Conservation (phyloP, 2,888 invertebrate genomes). For the Leptinotarsa tumamoca region DNA sequence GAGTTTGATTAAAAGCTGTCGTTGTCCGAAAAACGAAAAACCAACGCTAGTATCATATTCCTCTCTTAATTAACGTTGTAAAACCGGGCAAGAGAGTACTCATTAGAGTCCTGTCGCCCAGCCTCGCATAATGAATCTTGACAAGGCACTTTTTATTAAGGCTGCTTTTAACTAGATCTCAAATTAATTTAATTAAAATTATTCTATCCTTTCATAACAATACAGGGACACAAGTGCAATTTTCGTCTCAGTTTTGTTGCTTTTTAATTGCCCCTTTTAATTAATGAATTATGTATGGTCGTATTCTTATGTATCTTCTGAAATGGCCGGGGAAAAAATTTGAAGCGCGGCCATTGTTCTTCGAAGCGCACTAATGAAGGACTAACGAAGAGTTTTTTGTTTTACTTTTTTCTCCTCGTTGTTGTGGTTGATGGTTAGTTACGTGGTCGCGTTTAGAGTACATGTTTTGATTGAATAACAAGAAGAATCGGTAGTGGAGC, state of each 20-base stretch:
- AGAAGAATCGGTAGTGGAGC: background rate
- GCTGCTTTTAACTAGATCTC: slow-evolving; percentile 64
- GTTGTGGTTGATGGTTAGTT: slow-evolving; percentile 29
- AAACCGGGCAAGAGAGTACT: slow-evolving; percentile 64
- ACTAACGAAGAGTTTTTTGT: slow-evolving; percentile 20
- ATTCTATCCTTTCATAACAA: slow-evolving; percentile 57
- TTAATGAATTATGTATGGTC: slow-evolving; percentile 54
- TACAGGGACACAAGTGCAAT: slow-evolving; percentile 47
- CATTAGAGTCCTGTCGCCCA: slow-evolving; percentile 66
- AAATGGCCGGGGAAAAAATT: slow-evolving; percentile 24
- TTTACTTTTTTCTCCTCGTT: slow-evolving; percentile 12
- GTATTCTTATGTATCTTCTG: slow-evolving; percentile 36
- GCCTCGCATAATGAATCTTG: slow-evolving; percentile 66
- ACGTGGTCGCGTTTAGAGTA: slow-evolving; percentile 27
- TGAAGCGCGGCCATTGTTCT: slow-evolving; percentile 24
- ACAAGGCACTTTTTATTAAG: slow-evolving; percentile 65
- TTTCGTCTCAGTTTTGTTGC: slow-evolving; percentile 54
- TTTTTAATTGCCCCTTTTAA: slow-evolving; percentile 58
- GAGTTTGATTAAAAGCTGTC: slow-evolving; percentile 56
- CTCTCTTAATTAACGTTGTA: slow-evolving; percentile 65
- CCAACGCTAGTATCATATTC: slow-evolving; percentile 63
- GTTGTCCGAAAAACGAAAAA: slow-evolving; percentile 60
- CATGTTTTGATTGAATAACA: slow-evolving; percentile 14
- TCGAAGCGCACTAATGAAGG: slow-evolving; percentile 26
- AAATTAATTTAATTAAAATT: slow-evolving; percentile 66